phyloP scores from a whole-genome alignment of 2,888 invertebrate genomes.

The Agonopterix subpropinquella region DNA sequence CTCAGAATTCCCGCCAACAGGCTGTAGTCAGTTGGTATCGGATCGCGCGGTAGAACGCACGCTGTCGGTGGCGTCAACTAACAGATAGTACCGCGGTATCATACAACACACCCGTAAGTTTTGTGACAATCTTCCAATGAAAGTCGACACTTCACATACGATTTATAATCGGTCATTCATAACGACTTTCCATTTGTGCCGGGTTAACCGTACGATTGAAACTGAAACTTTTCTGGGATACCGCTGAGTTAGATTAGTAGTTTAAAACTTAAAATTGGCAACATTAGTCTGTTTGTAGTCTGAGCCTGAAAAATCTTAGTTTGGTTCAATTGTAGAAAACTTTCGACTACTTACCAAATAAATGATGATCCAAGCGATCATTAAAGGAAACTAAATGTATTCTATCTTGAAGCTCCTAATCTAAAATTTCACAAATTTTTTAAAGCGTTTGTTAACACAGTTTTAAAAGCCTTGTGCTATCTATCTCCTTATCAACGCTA shows the following conservation, averaged over 20 bases:
- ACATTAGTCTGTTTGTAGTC: conserved; percentile 18
- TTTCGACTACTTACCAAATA: too few species aligned
- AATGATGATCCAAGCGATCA: too few species aligned
- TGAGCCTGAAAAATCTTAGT: conserved; percentile 14
- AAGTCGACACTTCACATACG: conserved; percentile 33
- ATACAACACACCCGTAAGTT: conserved; percentile 49
- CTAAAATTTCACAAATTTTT: conserved; percentile 10
- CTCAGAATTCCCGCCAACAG: conserved; percentile 10
- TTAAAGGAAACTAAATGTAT: too few species aligned
- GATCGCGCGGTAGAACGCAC: conserved; percentile 45
- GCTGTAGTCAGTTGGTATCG: conserved; percentile 35
- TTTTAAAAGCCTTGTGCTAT: conserved; percentile 16
- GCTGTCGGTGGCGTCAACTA: conserved; percentile 23
- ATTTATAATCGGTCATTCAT: conserved; percentile 10
- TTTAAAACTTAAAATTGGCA: conserved; percentile 37
- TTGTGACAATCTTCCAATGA: conserved; percentile 43
- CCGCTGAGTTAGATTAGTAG: conserved; percentile 33
- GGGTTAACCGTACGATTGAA: conserved; percentile 3
- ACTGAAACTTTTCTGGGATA: conserved; percentile 20
- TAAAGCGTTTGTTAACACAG: conserved; percentile 5
- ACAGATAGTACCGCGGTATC: conserved; percentile 23
- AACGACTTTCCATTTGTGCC: conserved; percentile 6
- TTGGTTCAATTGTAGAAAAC: too few species aligned
- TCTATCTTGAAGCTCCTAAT: too few species aligned
- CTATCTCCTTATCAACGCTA: conserved; percentile 45